Base-by-base conservation (phyloP, 30 jellyfish, hydroid and myxozoan species). In the Mastigias papua region DNA sequence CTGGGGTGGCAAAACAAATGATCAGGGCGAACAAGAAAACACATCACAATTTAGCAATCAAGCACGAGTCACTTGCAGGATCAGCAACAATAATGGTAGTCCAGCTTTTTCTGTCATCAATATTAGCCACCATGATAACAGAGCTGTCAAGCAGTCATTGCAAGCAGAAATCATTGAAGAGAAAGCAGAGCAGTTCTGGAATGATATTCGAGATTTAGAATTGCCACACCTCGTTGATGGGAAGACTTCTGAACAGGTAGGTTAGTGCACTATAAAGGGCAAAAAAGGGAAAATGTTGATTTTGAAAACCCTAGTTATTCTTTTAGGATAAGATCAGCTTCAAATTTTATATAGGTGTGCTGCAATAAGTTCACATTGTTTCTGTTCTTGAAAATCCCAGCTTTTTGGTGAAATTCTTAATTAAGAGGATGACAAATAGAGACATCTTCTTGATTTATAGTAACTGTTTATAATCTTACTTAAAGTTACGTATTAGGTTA, bases 181-280 rank as follows among this genome's bases (percentile, higher is more conserved):
- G 50, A 75, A 75, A 27, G 86, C 86, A 23, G 74, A 75, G 5
- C 28, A 75, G 62, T 49, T 75, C 13, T 75, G 86, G 86, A 33
- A 27, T 49, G 86, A 75, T 22, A 75, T 75, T 25, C 49, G 50
- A 21, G 86, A 75, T 30, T 48, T 75, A 33, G 49, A 75, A 60
- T 21, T 69, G 7, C 86, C 86, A 17, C n/a, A 75, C 51, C 60
- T 48, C n/a, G 49, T 74, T 17, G 27, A 29, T 33, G 86, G 86
- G 30, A 75, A 75, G 54, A 75, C 62, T 75, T 13, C 74, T 10
- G 62, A 75, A 22, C 58, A 75, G 74, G 86, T 75, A 51, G 25
- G 23, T 54, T 16, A 19, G 17, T 25, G 25, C 67, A n/a, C n/a
- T n/a, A n/a, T n/a, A n/a, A n/a, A n/a, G n/a, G n/a, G n/a, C n/a